Base-by-base conservation (phyloP, 2,888 invertebrate genomes). In the Neoascia interrupta region DNA sequence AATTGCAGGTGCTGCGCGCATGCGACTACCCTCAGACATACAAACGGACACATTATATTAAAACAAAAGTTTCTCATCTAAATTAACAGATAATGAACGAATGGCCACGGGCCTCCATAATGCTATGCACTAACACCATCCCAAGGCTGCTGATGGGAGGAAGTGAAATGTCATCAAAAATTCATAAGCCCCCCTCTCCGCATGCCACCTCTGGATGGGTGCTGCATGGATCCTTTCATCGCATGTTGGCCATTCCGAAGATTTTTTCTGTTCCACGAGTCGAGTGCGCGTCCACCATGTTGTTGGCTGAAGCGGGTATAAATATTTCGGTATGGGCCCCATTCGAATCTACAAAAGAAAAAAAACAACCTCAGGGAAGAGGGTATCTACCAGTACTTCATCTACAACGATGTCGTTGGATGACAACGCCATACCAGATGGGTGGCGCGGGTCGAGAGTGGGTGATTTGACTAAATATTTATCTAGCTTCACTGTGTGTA, bases 1-100 rank as follows among this genome's bases (percentile, higher is more conserved):
- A n/a, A n/a, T n/a, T n/a, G n/a, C n/a, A 6, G 18, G 41, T 74
- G 63, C 58, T 76, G 76, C 63, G 75, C 79, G 79, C 73, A 79
- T 79, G 79, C 72, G 66, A 73, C 45, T 37, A 18, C 6, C 31
- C n/a, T n/a, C 37, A 70, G 60, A 23, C 51, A 69, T 31, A 3
- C 10, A 31, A n/a, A 31, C 10, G 31, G 31, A 31, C 10, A n/a
- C n/a, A n/a, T 26, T 26, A 5, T 26, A 19, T 45, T 53, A 41
- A 36, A 15, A 49, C 45, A 60, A 58, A 51, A 64, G 31, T 41
- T 56, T 61, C 60, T 61, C 79, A 79, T 79, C 79, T 61, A 51
- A 73, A 79, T 73, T 79, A 73, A 73, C 66, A 66, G 79, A 79
- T 79, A 79, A 79, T 79, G 56, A 66, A 53, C n/a, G 39, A 8